These are phyloP conservation scores for Brachionus paranguensis DNA, from an alignment of 1,140 invertebrate genomes.

Conservation along the genomic window DNA sequence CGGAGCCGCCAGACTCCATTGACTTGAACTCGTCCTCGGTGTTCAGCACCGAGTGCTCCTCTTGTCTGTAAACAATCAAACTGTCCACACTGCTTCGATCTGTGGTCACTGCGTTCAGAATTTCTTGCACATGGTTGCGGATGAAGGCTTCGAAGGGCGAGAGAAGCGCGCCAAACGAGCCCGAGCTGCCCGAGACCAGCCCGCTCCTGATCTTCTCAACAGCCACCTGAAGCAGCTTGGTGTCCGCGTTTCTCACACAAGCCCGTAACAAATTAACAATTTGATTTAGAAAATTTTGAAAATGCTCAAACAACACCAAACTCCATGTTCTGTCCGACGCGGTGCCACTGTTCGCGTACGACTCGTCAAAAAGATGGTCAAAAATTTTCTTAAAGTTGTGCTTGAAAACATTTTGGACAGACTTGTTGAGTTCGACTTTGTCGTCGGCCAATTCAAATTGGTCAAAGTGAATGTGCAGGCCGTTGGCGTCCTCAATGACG, in stretches of 20 bases:
- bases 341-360: not conserved
- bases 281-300: not conserved
- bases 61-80: not conserved
- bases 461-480: not conserved
- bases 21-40: not conserved
- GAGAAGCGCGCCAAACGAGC: not conserved
- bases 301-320: not conserved
- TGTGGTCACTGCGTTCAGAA: not conserved
- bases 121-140: constrained; percentile 8
- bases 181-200: not conserved
- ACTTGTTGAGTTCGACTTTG: constrained; percentile 8
- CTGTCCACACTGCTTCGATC: not conserved
- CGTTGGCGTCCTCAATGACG: not conserved
- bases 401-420: constrained; percentile 1
- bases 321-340: not conserved
- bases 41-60: not conserved
- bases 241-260: constrained; percentile 17
- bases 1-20: not conserved
- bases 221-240: not conserved
- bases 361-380: not conserved
- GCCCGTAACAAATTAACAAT: not conserved
- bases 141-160: not conserved
- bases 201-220: not conserved
- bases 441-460: not conserved
- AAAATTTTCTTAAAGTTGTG: not conserved